Conservation (phyloP, 2,888 invertebrate species). For the Idaea dimidiata region DNA sequence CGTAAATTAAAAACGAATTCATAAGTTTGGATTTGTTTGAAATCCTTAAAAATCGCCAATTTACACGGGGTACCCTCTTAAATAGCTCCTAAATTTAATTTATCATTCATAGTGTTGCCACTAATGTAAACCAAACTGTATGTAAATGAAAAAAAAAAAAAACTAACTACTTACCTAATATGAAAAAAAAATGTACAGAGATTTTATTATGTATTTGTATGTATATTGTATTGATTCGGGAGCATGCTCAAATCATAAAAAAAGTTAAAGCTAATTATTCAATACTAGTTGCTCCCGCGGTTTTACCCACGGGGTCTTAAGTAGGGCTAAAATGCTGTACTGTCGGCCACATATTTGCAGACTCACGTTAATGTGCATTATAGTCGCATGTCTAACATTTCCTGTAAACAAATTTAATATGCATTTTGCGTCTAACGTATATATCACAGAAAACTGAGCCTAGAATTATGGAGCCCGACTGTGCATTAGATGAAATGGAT, state of each 20-base stretch:
- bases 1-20: constrained; percentile 19
- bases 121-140: neutral
- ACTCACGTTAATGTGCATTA: too few species aligned
- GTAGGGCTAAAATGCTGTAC: too few species aligned
- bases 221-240: constrained; percentile 36
- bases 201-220: constrained; percentile 35
- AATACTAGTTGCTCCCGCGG: neutral
- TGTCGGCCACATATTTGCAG: too few species aligned
- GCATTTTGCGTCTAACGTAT: too few species aligned
- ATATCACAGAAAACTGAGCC: too few species aligned
- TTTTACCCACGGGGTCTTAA: too few species aligned
- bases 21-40: neutral
- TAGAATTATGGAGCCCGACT: too few species aligned
- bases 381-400: too few species aligned
- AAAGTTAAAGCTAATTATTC: constrained; percentile 31
- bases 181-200: constrained; percentile 47
- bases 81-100: neutral
- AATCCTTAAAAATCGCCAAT: neutral
- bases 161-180: constrained; percentile 5
- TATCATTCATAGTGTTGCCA: neutral
- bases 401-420: too few species aligned
- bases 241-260: constrained; percentile 58
- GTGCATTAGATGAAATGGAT: too few species aligned
- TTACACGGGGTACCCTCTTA: neutral
- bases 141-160: neutral